phyloP scores from a whole-genome alignment of 2,113 vertebrate species.

The Ictidomys tridecemlineatus region DNA sequence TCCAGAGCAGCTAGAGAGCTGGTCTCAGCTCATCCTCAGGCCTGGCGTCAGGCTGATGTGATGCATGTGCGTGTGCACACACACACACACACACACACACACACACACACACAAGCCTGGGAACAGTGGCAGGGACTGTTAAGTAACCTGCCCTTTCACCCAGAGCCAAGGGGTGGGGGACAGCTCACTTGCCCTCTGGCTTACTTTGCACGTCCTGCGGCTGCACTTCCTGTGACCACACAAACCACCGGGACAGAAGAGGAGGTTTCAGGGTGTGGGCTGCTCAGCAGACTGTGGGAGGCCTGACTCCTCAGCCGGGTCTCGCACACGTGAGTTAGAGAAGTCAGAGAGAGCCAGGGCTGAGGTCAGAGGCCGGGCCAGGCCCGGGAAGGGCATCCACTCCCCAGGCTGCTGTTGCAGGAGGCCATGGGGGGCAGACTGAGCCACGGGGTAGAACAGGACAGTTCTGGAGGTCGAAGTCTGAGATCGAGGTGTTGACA shows the following conservation, averaged over 20 bases:
- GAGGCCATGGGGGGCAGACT: too few relatives aligned
- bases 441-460: background rate
- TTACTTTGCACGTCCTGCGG: background rate
- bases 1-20: background rate
- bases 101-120: background rate
- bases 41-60: too few relatives aligned
- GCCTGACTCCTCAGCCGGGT: background rate
- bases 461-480: background rate
- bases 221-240: slow-evolving; percentile 44
- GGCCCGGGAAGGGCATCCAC: too few relatives aligned
- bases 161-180: background rate
- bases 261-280: background rate
- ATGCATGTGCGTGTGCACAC: background rate
- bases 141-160: background rate
- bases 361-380: background rate
- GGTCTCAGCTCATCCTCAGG: background rate
- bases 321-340: background rate
- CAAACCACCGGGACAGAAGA: slow-evolving; percentile 10
- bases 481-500: too few relatives aligned
- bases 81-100: background rate
- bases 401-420: background rate
- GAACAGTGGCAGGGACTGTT: background rate
- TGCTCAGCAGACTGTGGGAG: background rate
- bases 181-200: background rate
- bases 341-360: background rate